Conservation (phyloP, 2,113 vertebrate species). For the Microtus ochrogaster region DNA sequence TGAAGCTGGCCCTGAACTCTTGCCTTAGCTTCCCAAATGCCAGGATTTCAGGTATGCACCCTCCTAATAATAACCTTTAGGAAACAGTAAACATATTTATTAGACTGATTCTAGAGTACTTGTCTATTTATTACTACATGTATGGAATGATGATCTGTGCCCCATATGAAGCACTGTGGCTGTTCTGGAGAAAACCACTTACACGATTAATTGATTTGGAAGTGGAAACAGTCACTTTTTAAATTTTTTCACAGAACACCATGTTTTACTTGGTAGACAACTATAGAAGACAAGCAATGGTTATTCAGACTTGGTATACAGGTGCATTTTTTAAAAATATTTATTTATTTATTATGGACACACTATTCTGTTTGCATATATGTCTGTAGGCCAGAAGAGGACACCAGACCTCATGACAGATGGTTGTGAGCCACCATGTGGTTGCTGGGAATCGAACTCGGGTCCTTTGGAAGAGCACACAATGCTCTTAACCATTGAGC, state of each 20-base stretch:
- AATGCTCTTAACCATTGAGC: no score
- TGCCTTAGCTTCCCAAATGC: not conserved
- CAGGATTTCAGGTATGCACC: not conserved
- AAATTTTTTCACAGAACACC: not conserved
- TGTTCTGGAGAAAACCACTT: constrained; percentile 44
- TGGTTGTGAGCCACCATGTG: no score
- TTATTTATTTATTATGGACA: no score
- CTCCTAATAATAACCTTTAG: constrained; percentile 1
- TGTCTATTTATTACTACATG: constrained; percentile 36
- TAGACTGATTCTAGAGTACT: not conserved
- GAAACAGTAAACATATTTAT: constrained; percentile 5
- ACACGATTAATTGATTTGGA: not conserved
- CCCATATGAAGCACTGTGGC: not conserved
- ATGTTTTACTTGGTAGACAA: constrained; percentile 52
- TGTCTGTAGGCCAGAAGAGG: no score
- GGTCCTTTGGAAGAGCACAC: no score
- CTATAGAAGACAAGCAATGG: constrained; percentile 32
- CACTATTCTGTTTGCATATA: no score
- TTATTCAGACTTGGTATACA: constrained; percentile 26
- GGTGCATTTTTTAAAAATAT: not conserved
- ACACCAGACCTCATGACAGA: no score
- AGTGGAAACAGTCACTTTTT: not conserved
- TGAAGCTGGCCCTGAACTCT: not conserved
- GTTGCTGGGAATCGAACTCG: no score
- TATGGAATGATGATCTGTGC: not conserved